Evolutionary conservation across 2,797 vertebrate species (phyloP).

Genomic region (Enteromius unitaeniatus): DNA sequence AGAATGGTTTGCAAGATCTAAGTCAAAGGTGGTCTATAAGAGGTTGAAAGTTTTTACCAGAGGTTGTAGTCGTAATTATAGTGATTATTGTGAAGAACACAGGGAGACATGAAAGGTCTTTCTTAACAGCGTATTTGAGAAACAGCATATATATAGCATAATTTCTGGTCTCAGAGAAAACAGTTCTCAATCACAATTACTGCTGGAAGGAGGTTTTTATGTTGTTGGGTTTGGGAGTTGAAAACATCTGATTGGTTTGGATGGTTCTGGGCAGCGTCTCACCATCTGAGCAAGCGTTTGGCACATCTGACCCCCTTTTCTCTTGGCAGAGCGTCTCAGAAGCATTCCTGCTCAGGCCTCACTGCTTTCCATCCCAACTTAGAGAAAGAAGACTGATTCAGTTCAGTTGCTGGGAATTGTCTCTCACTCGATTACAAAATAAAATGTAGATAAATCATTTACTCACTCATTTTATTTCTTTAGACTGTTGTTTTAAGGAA

Average conservation of each 20-base stretch:
- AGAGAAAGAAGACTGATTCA: slow-evolving; percentile 17
- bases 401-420: neutral
- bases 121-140: slow-evolving; percentile 16
- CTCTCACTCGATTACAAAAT: neutral
- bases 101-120: slow-evolving; percentile 25
- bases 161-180: slow-evolving; percentile 22
- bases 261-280: slow-evolving; percentile 29
- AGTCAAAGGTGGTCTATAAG: slow-evolving; percentile 36
- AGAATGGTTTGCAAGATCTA: slow-evolving; percentile 8
- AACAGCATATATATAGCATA: neutral
- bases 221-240: slow-evolving; percentile 42
- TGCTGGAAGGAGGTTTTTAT: slow-evolving; percentile 17
- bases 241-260: slow-evolving; percentile 27
- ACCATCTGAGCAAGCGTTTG: slow-evolving; percentile 35
- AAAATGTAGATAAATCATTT: neutral
- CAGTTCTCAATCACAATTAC: slow-evolving; percentile 12
- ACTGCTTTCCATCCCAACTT: slow-evolving; percentile 20
- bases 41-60: slow-evolving; percentile 28
- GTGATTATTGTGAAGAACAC: slow-evolving; percentile 38
- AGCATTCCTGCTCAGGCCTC: slow-evolving; percentile 43
- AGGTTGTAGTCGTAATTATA: slow-evolving; percentile 54
- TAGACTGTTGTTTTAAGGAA: neutral
- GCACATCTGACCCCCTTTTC: slow-evolving; percentile 38
- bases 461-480: neutral
- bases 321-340: slow-evolving; percentile 39